These are phyloP conservation scores for Leptopilina syphax DNA, from an alignment of 2,888 invertebrate species.

Conservation along the genomic window DNA sequence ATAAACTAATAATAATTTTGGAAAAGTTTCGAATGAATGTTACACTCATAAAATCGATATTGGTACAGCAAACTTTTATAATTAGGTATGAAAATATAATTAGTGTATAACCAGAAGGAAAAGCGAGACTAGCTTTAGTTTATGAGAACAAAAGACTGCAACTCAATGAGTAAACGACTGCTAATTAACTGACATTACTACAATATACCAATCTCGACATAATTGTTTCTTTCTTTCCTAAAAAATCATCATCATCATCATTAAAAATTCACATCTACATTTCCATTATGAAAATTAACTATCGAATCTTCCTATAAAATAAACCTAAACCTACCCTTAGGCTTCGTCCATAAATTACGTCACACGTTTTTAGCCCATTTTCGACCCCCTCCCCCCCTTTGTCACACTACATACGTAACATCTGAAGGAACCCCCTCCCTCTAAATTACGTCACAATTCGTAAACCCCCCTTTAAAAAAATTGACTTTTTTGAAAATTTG, in stretches of 20 bases:
- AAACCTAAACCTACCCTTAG: too few relatives aligned
- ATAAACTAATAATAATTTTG: not conserved
- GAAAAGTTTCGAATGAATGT: not conserved
- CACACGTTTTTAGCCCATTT: too few relatives aligned
- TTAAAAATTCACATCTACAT: too few relatives aligned
- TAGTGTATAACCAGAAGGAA: conserved; percentile 22
- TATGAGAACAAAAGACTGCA: conserved; percentile 57
- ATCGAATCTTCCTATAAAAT: too few relatives aligned
- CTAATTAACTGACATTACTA: conserved; percentile 49
- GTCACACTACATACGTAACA: too few relatives aligned
- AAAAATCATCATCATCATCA: not conserved
- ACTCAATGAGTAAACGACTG: conserved; percentile 49
- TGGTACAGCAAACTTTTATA: conserved; percentile 3
- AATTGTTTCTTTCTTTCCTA: not conserved
- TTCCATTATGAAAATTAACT: too few relatives aligned
- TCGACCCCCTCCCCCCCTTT: too few relatives aligned
- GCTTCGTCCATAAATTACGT: too few relatives aligned
- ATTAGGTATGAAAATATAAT: conserved; percentile 36
- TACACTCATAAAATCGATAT: not conserved
- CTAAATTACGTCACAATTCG: too few relatives aligned
- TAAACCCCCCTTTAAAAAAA: too few relatives aligned
- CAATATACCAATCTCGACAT: not conserved
- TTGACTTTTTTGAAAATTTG: too few relatives aligned
- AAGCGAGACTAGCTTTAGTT: not conserved
- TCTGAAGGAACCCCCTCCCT: too few relatives aligned